Conservation (phyloP, 2,888 invertebrate species). For the Hirtodrosophila confusa region DNA sequence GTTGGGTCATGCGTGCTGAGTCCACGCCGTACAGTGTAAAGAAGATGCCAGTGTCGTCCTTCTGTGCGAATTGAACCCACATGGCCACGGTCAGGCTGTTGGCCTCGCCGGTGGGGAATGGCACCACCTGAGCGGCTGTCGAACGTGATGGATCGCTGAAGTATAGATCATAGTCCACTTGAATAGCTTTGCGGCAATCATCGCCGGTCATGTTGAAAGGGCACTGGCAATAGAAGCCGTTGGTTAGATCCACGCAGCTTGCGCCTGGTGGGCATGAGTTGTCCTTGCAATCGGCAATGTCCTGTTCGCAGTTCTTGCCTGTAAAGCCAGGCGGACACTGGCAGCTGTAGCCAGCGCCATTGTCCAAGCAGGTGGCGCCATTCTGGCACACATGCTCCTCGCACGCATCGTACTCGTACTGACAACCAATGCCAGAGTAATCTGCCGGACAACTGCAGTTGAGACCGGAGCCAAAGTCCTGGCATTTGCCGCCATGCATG, state of each 20-base stretch:
- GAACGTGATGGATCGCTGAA: conserved; percentile 96
- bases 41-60: conserved; percentile 96
- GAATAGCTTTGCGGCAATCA: conserved; percentile 98
- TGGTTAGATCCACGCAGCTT: conserved; percentile 95
- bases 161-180: conserved; percentile 98
- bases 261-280: conserved; percentile 97
- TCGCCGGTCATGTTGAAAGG: conserved; percentile 98
- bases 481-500: conserved; percentile 97
- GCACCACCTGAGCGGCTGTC: conserved; percentile 96
- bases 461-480: conserved; percentile 97
- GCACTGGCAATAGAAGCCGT: conserved; percentile 97
- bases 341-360: conserved; percentile 93
- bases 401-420: conserved; percentile 97
- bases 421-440: conserved; percentile 94
- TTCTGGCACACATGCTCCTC: conserved; percentile 95
- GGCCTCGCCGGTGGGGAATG: conserved; percentile 91
- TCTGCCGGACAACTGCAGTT: conserved; percentile 96
- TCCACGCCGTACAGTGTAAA: conserved; percentile 96
- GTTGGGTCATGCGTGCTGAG: conserved; percentile 90
- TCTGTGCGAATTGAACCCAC: conserved; percentile 98
- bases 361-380: conserved; percentile 95
- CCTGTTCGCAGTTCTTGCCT: conserved; percentile 94
- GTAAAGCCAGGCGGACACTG: conserved; percentile 92
- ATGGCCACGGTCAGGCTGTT: conserved; percentile 94
- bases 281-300: conserved; percentile 95